Base-by-base conservation (phyloP, 2,113 vertebrate species). In the Misgurnus anguillicaudatus region DNA sequence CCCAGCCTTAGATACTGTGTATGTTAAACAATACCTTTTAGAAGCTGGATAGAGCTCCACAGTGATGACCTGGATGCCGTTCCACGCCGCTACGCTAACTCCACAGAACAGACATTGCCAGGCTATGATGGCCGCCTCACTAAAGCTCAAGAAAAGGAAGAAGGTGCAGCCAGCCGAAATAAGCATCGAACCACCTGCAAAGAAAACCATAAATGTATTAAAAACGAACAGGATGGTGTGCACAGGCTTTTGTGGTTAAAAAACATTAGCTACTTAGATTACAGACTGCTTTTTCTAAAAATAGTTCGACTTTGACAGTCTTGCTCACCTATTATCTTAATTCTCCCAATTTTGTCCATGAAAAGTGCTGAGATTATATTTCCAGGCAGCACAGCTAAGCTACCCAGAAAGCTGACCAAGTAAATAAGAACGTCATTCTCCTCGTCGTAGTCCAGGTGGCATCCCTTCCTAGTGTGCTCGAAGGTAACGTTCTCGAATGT, bases 21-120 rank as follows among this genome's bases (percentile, higher is more conserved):
- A 55, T 55, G 16, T n/a, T 57, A 6, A 41, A 19, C 0, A n/a
- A 13, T 84, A 96, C 96, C 97, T 95, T 91, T 98, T 97, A 70
- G 95, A 94, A 0, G 96, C 91, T 48, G 97, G 96, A 70, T 97
- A 98, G 3, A 98, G 93, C 88, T 98, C 97, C 88, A 98, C 96
- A 0, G 97, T 98, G 87, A 98, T 94, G 72, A 99, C 96, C 2
- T 98, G 94, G 66, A 99, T 94, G 21, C 96, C 96, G 0, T 98
- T 99, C 97, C 97, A 99, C 42, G 96, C 96, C 0, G 96, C 96
- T 0, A 94, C 98, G 79, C 96, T 98, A 87, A 95, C 93, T 1
- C 96, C 95, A 0, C 94, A 97, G 88, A 98, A 98, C 58, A 99
- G 91, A 88, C 97, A 99, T 87, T 98, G 97, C 93, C 95, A 93